Evolutionary conservation across 2,888 invertebrate species (phyloP), one percentile per base, ranked within the genome.

Genomic region (Neuroscelio doddi): DNA sequence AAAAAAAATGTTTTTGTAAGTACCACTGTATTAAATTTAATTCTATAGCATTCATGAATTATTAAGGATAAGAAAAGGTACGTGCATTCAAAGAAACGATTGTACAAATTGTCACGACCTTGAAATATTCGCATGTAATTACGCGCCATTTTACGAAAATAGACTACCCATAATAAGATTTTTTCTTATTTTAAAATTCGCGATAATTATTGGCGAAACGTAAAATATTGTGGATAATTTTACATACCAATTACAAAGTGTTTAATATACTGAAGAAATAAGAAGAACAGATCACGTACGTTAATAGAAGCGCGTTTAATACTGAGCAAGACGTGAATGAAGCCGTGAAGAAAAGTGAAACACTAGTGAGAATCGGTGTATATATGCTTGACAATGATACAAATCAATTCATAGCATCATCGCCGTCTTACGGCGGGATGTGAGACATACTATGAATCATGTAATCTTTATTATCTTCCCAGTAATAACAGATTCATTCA

Each of bases 331-430:
- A 45, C 44, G 66, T 67, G 69, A 59, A 63, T 53, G 59, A 69
- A 67, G 67, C 64, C 39, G 64, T 64, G 67, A 62, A 67, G 64
- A 62, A 61, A 63, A 64, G 64, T 69, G 69, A 64, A 50, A 63
- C 49, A 46, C 64, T 66, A 50, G 64, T 64, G 67, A 67, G 59
- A 69, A 67, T 69, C 62, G 32, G 64, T 64, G 66, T 69, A 36
- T 55, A 55, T 64, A 58, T 47, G 63, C 59, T 69, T 63, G 57
- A 62, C 64, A 64, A 55, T 64, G 64, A 66, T 63, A 59, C 64
- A 67, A 69, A 62, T 69, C 64, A 59, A 64, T 64, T 64, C 66
- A 56, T 44, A 57, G 41, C 50, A 66, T 66, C 53, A 62, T 56
- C 51, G 32, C 64, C 32, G 61, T 52, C 61, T 57, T 51, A 59